Evolutionary conservation across 1,140 invertebrate species (phyloP), one percentile per base, ranked within the genome.

Genomic region (Nymphalis io): DNA sequence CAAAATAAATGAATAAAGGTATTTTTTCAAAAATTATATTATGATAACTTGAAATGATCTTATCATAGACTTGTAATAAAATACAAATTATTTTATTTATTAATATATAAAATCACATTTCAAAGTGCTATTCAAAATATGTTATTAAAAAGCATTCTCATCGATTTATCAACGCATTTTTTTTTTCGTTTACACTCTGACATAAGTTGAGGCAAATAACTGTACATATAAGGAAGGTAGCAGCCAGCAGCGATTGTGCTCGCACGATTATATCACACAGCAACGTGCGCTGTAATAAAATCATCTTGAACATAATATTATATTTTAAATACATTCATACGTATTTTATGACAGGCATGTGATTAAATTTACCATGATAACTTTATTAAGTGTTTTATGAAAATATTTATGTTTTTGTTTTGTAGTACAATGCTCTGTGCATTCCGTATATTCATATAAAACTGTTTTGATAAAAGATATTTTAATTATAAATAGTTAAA

Each of bases 151-250:
- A 46, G 11, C 15, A 46, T 60, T 27, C 33, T 48, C n/a, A 16
- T 20, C n/a, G n/a, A 51, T 11, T 20, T 27, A 8, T 42, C 20
- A 42, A 21, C 40, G 64, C 42, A 38, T 38, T 8, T 16, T 67
- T 55, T n/a, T 63, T 71, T 57, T 63, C 6, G 33, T 40, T 74
- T 74, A 38, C 20, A 72, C 65, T 51, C 64, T 39, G 40, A 21
- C 33, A 55, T 53, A 62, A 62, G 64, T 48, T 58, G 72, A 68
- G 63, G 59, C 63, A 70, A 78, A 74, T 77, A 70, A 51, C 59
- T 70, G 72, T 21, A 72, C 75, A 57, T 77, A 77, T 74, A 77
- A 58, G 75, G 72, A 77, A 74, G 63, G 72, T 72, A 67, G 64
- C 44, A 48, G 59, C 58, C 65, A 63, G 33, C 63, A 51, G 60